Conservation (phyloP, 2,888 invertebrate genomes). For the Drosophila atripex region DNA sequence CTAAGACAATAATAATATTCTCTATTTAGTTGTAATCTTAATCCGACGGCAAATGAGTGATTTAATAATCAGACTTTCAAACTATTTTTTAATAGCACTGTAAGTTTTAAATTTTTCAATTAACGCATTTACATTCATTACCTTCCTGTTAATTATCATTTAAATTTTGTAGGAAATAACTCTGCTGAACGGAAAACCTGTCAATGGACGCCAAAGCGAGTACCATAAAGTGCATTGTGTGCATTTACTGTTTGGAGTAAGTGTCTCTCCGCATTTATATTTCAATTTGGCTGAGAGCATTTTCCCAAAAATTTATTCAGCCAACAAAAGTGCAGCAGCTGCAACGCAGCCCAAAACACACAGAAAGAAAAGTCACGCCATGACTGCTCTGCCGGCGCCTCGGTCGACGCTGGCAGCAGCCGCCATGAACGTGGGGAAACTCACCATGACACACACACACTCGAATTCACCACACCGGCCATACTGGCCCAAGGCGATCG, state of each 20-base stretch:
- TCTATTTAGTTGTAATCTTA: too few species aligned
- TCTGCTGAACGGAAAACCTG: neutral
- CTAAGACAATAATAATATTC: neutral
- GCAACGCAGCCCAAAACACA: conserved; percentile 25
- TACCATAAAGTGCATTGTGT: neutral
- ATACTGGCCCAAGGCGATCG: conserved; percentile 26
- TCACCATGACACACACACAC: conserved; percentile 32
- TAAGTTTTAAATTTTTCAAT: neutral
- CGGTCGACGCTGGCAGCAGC: conserved; percentile 18
- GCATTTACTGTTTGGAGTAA: neutral
- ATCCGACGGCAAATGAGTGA: conserved; percentile 1
- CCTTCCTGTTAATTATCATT: neutral
- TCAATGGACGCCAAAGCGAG: neutral
- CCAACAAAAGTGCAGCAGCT: conserved; percentile 45
- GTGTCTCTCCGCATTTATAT: conserved; percentile 5
- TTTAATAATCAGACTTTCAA: too few species aligned
- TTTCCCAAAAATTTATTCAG: conserved; percentile 10
- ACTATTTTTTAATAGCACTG: too few species aligned
- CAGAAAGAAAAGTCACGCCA: conserved; percentile 12
- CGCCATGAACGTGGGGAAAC: conserved; percentile 25
- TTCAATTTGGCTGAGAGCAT: conserved; percentile 12
- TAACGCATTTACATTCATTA: neutral
- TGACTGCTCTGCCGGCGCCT: conserved; percentile 28
- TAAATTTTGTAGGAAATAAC: neutral
- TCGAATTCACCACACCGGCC: conserved; percentile 54